Base-by-base conservation (phyloP, 2,113 vertebrate species). In the Trematocara variabile region DNA sequence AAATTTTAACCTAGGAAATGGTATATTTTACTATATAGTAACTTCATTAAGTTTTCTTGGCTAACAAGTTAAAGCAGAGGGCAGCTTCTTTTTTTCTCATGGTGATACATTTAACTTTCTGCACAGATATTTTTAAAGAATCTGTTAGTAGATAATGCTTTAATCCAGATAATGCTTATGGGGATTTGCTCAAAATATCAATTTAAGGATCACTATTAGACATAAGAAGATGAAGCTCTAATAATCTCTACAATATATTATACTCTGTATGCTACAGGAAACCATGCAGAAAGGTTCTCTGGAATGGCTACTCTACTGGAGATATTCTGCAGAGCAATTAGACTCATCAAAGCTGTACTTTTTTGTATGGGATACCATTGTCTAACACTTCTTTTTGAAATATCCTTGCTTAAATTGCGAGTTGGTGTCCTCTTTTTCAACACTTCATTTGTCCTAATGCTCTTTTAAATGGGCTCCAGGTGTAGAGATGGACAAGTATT, bases 361-460 rank as follows among this genome's bases (percentile, higher is more conserved):
- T 88, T 81, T 70, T 86, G 56, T 81, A 80, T 80, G 44, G 53
- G 22, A 82, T 77, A 82, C 78, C 81, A 81, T 87, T 60, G 78
- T 85, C 82, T 63, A 85, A 83, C 41, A 28, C 75, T 82, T 77
- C 16, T 48, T 55, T 80, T 86, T 80, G 79, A 87, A 86, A 65
- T 25, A 88, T 88, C 75, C 79, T 9, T 54, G 65, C 77, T 93
- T 92, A 88, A 92, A 91, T 81, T 63, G 80, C 82, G 52, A 81
- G 85, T 83, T 28, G 37, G 58, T 89, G 86, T 89, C 91, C 87
- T 91, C 80, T 87, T 91, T 91, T 91, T 80, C 85, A 82, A 83
- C 7, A 73, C 89, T 91, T 92, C 87, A 88, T 94, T 93, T 93
- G 85, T 91, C 90, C 90, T 93, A 92, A 93, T 94, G 83, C 88